Percentiles rank a stretch among this genome's conserved stretches.
phyloP scores from a whole-genome alignment of 2,888 invertebrate genomes.

The Zygothrica quintamaculata region DNA sequence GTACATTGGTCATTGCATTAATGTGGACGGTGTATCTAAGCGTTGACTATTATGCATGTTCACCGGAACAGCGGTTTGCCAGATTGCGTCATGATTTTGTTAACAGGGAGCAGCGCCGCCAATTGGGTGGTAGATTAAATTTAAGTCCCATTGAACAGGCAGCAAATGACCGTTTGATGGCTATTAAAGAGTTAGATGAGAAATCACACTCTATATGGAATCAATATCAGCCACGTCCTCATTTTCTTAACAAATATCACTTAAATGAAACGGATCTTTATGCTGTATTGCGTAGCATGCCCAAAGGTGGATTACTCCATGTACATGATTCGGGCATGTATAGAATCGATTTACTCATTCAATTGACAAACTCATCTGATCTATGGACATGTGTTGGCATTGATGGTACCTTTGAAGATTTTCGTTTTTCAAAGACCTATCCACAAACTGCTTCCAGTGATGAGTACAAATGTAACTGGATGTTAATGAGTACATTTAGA shows the following conservation, averaged over 20 bases:
- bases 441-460: slow-evolving; percentile 23
- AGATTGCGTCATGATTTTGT: slow-evolving; percentile 12
- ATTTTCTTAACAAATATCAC: slow-evolving; percentile 38
- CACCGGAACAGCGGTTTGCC: slow-evolving; percentile 31
- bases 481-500: slow-evolving; percentile 49
- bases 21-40: slow-evolving; percentile 25
- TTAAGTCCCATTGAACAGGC: slow-evolving; percentile 73
- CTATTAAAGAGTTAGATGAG: slow-evolving; percentile 86
- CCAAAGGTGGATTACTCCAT: slow-evolving; percentile 90
- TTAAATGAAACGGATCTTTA: slow-evolving; percentile 86
- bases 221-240: slow-evolving; percentile 35
- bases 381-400: slow-evolving; percentile 61
- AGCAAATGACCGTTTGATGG: slow-evolving; percentile 86
- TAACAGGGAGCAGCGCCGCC: slow-evolving; percentile 26
- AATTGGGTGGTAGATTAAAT: slow-evolving; percentile 69
- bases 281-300: slow-evolving; percentile 87
- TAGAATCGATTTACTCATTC: slow-evolving; percentile 87
- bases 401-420: slow-evolving; percentile 36
- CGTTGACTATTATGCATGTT: slow-evolving; percentile 23
- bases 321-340: slow-evolving; percentile 88
- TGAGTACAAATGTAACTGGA: slow-evolving; percentile 66
- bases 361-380: slow-evolving; percentile 66
- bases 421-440: slow-evolving; percentile 42
- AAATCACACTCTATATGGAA: slow-evolving; percentile 78
- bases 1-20: slow-evolving; percentile 36